Conservation (phyloP, 2,797 vertebrate species). For the Labroides dimidiatus region DNA sequence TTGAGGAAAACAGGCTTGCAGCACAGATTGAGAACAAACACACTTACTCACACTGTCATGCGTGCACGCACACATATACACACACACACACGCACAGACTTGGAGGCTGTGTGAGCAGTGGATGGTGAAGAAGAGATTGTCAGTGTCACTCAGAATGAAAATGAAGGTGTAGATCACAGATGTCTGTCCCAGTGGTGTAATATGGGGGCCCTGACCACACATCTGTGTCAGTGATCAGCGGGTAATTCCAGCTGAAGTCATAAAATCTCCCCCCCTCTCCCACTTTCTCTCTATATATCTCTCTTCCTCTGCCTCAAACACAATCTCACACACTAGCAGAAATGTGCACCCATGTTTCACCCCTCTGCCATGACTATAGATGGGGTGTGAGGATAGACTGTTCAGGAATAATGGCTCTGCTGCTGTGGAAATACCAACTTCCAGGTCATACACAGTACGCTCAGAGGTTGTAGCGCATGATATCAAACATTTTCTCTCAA, state of each 20-base stretch:
- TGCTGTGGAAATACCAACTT: neutral
- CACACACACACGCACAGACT: slow-evolving; percentile 7
- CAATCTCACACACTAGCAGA: neutral
- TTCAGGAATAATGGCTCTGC: slow-evolving; percentile 6
- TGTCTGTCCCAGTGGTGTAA: slow-evolving; percentile 49
- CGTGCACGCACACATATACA: neutral
- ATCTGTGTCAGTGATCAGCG: slow-evolving; percentile 68
- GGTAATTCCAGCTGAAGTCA: slow-evolving; percentile 53
- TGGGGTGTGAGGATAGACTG: neutral
- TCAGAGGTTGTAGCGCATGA: neutral
- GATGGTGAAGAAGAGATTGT: slow-evolving; percentile 46
- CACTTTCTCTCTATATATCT: neutral
- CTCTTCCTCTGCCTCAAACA: neutral
- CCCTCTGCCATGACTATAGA: neutral
- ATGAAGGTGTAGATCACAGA: slow-evolving; percentile 71
- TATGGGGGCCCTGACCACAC: slow-evolving; percentile 61
- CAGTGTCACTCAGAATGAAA: slow-evolving; percentile 66
- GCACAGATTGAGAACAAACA: slow-evolving; percentile 54
- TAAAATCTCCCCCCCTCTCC: slow-evolving; percentile 21
- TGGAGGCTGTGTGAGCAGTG: slow-evolving; percentile 17
- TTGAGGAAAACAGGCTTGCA: slow-evolving; percentile 48
- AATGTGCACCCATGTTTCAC: neutral
- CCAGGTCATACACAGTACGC: neutral
- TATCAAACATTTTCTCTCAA: too few species aligned
- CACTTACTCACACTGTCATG: neutral